phyloP scores from a whole-genome alignment of 1,140 invertebrate genomes.

The Cotesia glomerata region DNA sequence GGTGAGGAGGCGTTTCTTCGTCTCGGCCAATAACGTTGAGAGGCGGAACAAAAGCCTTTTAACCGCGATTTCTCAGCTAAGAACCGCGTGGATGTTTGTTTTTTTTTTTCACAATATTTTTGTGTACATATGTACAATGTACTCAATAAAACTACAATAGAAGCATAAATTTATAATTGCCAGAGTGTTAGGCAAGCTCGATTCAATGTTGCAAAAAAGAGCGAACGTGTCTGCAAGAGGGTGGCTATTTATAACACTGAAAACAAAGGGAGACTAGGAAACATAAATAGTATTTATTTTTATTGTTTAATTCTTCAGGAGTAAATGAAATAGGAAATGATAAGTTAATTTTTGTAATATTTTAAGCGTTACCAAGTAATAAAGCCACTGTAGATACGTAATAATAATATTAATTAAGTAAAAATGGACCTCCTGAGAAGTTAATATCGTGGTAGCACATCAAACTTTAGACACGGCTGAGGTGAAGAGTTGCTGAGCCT shows the following conservation, averaged over 20 bases:
- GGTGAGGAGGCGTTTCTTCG: constrained; percentile 49
- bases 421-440: constrained; percentile 51
- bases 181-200: too few relatives aligned
- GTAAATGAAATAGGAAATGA: too few relatives aligned
- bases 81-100: constrained; percentile 36
- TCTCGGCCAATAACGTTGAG: constrained; percentile 52
- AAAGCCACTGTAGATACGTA: constrained; percentile 25
- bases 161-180: too few relatives aligned
- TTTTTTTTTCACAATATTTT: too few relatives aligned
- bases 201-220: neutral
- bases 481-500: constrained; percentile 32
- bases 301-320: too few relatives aligned
- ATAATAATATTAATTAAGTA: constrained; percentile 50
- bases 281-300: too few relatives aligned
- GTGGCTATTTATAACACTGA: too few relatives aligned
- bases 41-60: constrained; percentile 51
- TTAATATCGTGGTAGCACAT: constrained; percentile 45
- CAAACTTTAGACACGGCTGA: constrained; percentile 39
- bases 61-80: constrained; percentile 47
- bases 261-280: too few relatives aligned
- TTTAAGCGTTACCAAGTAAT: too few relatives aligned
- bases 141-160: neutral
- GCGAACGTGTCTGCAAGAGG: too few relatives aligned
- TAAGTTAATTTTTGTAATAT: too few relatives aligned
- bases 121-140: too few relatives aligned